Conservation (phyloP, 2,888 invertebrate species). For the Temnothorax ravouxi region DNA sequence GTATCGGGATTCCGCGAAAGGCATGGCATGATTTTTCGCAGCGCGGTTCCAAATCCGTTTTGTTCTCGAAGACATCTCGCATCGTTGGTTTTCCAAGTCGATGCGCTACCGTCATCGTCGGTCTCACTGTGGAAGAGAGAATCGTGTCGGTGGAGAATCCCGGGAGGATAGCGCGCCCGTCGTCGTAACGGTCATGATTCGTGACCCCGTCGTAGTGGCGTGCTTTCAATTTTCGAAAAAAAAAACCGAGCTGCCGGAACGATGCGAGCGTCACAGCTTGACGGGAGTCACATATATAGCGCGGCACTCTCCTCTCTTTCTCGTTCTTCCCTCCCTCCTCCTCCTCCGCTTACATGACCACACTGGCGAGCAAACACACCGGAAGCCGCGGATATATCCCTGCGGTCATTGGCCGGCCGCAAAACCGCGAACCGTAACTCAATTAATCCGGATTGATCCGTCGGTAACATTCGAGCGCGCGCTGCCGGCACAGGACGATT, state of each 20-base stretch:
- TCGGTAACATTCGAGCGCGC: slow-evolving; percentile 56
- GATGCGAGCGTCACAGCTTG: slow-evolving; percentile 5
- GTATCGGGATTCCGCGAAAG: not conserved
- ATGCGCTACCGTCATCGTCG: slow-evolving; percentile 11
- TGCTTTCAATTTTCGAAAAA: slow-evolving; percentile 42
- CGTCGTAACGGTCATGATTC: not conserved
- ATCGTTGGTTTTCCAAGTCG: slow-evolving; percentile 40
- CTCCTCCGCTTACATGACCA: slow-evolving; percentile 29
- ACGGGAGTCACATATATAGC: slow-evolving; percentile 12
- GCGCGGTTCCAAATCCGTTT: slow-evolving; percentile 23
- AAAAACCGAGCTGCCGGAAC: not conserved
- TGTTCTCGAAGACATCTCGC: slow-evolving; percentile 41
- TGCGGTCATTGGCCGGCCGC: slow-evolving; percentile 81
- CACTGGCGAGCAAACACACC: slow-evolving; percentile 61
- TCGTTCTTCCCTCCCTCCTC: too few species aligned
- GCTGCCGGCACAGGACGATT: slow-evolving; percentile 13
- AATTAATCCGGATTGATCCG: slow-evolving; percentile 85
- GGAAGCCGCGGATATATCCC: slow-evolving; percentile 79
- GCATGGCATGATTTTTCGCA: slow-evolving; percentile 28
- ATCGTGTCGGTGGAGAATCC: slow-evolving; percentile 32
- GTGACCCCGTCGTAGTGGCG: not conserved
- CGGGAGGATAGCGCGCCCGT: not conserved
- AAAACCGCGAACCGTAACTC: slow-evolving; percentile 84
- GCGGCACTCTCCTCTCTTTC: slow-evolving; percentile 39
- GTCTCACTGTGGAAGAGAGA: not conserved